Evolutionary conservation across 2,888 invertebrate species (phyloP).

Genomic region (Phyto melanocephala): DNA sequence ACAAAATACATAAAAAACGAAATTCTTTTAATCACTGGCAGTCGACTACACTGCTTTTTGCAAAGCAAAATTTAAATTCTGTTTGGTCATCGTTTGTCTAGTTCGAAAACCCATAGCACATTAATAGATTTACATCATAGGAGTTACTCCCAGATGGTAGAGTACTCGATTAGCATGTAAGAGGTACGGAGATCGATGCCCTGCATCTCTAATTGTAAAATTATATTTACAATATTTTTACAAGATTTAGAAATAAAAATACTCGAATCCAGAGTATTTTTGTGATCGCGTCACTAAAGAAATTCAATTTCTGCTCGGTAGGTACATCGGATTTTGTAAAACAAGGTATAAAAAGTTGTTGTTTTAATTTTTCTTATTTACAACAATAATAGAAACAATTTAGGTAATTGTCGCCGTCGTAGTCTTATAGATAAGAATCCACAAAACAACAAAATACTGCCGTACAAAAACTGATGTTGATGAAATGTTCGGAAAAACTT

Average conservation of each 20-base stretch:
- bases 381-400: too few species aligned
- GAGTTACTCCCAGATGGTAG: slow-evolving; percentile 80
- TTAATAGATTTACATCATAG: slow-evolving; percentile 63
- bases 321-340: background rate
- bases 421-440: too few species aligned
- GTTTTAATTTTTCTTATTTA: background rate
- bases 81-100: background rate
- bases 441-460: too few species aligned
- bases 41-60: too few species aligned
- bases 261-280: too few species aligned
- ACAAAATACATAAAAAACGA: too few species aligned
- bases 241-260: background rate
- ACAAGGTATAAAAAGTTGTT: too few species aligned
- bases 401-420: background rate
- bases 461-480: background rate
- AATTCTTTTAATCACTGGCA: too few species aligned
- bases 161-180: slow-evolving; percentile 78
- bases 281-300: background rate
- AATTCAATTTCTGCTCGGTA: background rate
- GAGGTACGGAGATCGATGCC: slow-evolving; percentile 77
- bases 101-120: background rate
- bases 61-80: background rate
- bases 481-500: slow-evolving; percentile 10
- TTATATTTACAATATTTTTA: background rate
- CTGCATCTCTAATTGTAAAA: slow-evolving; percentile 76